Evolutionary conservation across 1,140 invertebrate genomes (phyloP).

Genomic region (Caenorhabditis tropicalis): DNA sequence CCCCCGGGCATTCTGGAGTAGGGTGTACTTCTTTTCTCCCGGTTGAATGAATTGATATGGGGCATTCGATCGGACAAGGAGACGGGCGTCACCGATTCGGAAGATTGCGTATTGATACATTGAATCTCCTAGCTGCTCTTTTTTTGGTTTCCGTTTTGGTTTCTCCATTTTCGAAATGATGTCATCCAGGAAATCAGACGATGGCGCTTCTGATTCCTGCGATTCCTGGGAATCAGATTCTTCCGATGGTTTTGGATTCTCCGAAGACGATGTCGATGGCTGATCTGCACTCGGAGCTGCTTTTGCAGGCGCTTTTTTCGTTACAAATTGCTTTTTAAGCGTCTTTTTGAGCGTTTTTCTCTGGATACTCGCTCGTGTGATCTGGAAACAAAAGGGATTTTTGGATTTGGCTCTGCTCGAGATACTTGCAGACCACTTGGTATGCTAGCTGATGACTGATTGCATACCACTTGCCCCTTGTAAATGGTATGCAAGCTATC

Average conservation of each 20-base stretch:
- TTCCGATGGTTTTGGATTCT: background rate
- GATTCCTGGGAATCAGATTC: background rate
- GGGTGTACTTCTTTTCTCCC: background rate
- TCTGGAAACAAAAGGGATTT: background rate
- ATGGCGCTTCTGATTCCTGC: background rate
- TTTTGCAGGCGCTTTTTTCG: background rate
- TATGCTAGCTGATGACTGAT: too few species aligned
- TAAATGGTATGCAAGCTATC: too few species aligned
- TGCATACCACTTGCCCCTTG: too few species aligned
- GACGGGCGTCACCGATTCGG: background rate
- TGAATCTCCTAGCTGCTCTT: background rate
- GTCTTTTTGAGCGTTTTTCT: background rate
- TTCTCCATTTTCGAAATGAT: background rate
- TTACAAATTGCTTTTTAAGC: background rate
- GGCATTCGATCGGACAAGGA: background rate
- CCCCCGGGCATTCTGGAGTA: background rate
- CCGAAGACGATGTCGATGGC: background rate
- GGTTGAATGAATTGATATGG: background rate
- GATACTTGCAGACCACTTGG: too few species aligned
- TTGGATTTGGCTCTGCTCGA: too few species aligned
- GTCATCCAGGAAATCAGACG: background rate
- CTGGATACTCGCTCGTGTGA: background rate
- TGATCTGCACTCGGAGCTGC: background rate
- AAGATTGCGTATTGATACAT: conserved; percentile 9
- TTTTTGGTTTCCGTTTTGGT: background rate